A percentile compares a stretch with the other conserved stretches of the same genome.
Conservation (phyloP, 2,888 invertebrate genomes). For the Trachelus tabidus region DNA sequence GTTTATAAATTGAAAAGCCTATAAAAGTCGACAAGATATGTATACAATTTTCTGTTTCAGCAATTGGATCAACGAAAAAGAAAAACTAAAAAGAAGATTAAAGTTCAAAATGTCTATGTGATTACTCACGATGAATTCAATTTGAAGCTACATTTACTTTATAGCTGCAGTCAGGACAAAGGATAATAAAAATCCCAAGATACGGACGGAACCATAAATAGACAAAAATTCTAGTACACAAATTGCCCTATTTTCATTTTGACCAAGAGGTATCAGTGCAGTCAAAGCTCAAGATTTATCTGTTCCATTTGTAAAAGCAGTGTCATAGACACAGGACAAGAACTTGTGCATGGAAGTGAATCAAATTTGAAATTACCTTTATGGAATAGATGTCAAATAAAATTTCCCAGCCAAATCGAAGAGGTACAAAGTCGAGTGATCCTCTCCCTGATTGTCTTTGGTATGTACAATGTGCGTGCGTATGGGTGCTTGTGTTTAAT, state of each 20-base stretch:
- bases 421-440: background rate
- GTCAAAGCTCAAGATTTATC: slow-evolving; percentile 43
- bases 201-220: background rate
- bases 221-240: no score
- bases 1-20: no score
- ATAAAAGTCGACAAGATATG: background rate
- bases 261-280: slow-evolving; percentile 38
- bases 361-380: background rate
- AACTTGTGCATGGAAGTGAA: background rate
- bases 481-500: no score
- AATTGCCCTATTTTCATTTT: no score
- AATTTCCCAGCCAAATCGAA: background rate
- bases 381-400: background rate
- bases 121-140: slow-evolving; percentile 31
- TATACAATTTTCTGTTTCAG: background rate
- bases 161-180: slow-evolving; percentile 47
- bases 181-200: slow-evolving; percentile 6
- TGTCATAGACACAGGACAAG: background rate
- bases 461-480: no score
- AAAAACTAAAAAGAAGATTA: slow-evolving; percentile 11
- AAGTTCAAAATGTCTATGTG: slow-evolving; percentile 39
- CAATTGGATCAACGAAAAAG: no score
- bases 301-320: slow-evolving; percentile 40
- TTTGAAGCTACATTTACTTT: slow-evolving; percentile 49
- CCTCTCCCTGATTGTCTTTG: background rate